Conservation (phyloP, 1,140 invertebrate species). For the Platyura marginata region DNA sequence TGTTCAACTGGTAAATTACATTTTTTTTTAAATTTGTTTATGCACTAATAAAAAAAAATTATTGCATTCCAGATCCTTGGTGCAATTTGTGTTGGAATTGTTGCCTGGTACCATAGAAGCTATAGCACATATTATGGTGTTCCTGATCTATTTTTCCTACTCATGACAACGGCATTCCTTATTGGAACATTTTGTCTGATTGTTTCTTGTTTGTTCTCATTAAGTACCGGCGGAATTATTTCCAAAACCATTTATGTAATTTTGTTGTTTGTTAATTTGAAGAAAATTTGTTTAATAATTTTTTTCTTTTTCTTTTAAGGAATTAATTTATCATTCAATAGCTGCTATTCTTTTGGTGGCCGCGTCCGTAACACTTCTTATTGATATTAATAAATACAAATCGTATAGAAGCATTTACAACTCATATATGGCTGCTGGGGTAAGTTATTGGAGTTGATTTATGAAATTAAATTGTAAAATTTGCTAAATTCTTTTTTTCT, state of each 20-base stretch:
- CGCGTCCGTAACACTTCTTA: constrained; percentile 41
- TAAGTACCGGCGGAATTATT: constrained; percentile 58
- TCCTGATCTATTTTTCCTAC: constrained; percentile 50
- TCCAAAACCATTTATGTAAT: constrained; percentile 65
- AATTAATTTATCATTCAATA: constrained; percentile 56
- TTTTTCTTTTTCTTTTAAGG: constrained; percentile 30
- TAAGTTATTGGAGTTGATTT: constrained; percentile 26
- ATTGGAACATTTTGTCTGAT: constrained; percentile 56
- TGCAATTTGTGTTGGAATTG: constrained; percentile 44
- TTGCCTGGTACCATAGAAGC: constrained; percentile 35
- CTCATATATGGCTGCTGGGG: constrained; percentile 40
- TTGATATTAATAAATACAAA: constrained; percentile 32
- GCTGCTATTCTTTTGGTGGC: constrained; percentile 47
- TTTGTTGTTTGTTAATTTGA: neutral
- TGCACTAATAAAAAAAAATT: neutral
- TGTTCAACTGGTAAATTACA: constrained; percentile 41
- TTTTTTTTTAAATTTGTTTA: neutral
- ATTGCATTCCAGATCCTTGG: constrained; percentile 44
- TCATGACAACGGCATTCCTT: constrained; percentile 52
- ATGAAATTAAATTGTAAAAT: constrained; percentile 3
- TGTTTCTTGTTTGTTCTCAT: constrained; percentile 48
- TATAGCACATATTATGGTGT: constrained; percentile 16
- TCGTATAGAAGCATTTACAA: constrained; percentile 35
- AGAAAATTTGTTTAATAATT: neutral
- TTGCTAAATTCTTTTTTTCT: constrained; percentile 4